Conservation (phyloP, 2,113 vertebrate genomes). For the Budorcas taxicolor region DNA sequence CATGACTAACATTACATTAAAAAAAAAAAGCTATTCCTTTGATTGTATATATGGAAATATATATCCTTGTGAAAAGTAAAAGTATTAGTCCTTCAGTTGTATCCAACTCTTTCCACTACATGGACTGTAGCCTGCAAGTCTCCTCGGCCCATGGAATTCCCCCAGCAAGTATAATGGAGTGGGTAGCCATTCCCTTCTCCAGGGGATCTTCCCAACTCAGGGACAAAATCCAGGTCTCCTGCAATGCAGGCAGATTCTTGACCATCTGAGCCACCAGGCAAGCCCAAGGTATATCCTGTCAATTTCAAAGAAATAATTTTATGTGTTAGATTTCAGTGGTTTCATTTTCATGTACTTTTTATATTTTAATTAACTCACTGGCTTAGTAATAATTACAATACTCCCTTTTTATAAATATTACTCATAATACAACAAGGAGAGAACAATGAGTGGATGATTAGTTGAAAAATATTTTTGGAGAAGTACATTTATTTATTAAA, state of each 20-base stretch:
- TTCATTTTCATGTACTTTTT: background rate
- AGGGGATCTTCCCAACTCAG: background rate
- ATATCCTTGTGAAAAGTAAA: background rate
- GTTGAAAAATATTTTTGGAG: background rate
- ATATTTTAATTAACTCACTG: background rate
- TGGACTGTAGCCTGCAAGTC: background rate
- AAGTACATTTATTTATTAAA: slow-evolving; percentile 41
- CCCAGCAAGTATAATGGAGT: background rate
- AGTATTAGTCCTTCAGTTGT: background rate
- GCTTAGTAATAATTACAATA: background rate
- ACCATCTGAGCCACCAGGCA: background rate
- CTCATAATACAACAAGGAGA: background rate
- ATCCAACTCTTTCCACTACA: background rate
- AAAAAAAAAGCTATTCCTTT: background rate
- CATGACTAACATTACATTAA: background rate
- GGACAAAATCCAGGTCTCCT: background rate
- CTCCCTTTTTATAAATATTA: background rate
- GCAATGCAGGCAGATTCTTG: background rate
- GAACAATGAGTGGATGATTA: background rate
- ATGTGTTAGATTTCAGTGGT: background rate
- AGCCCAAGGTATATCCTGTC: background rate
- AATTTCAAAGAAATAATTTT: background rate
- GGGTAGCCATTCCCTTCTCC: background rate
- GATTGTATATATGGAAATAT: background rate
- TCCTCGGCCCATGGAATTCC: background rate